Conservation (phyloP, 2,888 invertebrate genomes). For the Yponomeuta malinellus region DNA sequence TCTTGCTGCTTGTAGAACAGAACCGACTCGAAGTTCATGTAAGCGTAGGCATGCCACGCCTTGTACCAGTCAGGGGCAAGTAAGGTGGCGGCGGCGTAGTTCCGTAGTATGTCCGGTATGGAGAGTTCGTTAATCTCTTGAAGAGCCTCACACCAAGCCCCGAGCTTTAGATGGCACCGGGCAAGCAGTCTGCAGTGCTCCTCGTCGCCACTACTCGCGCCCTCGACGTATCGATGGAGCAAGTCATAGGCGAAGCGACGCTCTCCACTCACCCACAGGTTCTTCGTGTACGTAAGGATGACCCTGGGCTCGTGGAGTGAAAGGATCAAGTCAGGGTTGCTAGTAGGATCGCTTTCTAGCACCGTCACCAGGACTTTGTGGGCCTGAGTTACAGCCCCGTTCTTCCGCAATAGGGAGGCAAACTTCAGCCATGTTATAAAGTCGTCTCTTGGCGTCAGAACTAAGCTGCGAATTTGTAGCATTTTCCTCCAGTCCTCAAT, state of each 20-base stretch:
- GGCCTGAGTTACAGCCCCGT: conserved; percentile 90
- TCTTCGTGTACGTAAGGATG: conserved; percentile 96
- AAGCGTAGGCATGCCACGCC: conserved; percentile 99
- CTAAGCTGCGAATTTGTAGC: conserved; percentile 95
- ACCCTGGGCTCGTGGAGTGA: conserved; percentile 89
- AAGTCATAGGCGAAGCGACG: conserved; percentile 85
- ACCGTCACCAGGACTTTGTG: conserved; percentile 95
- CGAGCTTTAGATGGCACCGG: conserved; percentile 94
- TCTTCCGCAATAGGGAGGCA: conserved; percentile 97
- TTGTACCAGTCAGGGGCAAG: conserved; percentile 94
- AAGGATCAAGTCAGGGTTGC: conserved; percentile 79
- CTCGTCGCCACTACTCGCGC: conserved; percentile 69
- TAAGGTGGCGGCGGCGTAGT: conserved; percentile 89
- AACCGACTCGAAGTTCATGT: conserved; percentile 98
- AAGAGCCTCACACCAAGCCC: conserved; percentile 94
- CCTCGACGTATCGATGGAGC: conserved; percentile 84
- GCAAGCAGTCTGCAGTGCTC: conserved; percentile 77
- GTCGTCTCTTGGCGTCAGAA: conserved; percentile 94
- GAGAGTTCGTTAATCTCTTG: conserved; percentile 87
- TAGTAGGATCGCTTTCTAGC: conserved; percentile 87
- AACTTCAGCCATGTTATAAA: conserved; percentile 98
- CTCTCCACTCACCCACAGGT: conserved; percentile 92
- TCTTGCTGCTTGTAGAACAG: conserved; percentile 76
- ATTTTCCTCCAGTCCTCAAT: conserved; percentile 99
- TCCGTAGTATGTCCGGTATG: conserved; percentile 83